These are phyloP conservation scores for Sinocyclocheilus anophthalmus DNA, from an alignment of 2,113 vertebrate genomes.

Conservation along the genomic window DNA sequence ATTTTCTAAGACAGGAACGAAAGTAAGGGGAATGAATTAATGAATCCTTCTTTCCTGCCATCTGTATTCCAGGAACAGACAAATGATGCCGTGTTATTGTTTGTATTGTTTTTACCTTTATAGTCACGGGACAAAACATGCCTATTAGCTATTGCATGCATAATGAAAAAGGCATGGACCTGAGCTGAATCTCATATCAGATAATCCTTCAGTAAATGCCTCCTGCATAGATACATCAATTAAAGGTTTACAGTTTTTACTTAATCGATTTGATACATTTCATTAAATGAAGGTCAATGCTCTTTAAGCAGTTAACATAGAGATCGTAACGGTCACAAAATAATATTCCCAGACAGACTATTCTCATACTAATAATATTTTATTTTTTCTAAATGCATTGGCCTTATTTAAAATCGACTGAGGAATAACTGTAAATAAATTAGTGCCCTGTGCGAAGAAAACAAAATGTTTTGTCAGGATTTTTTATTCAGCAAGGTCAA, in stretches of 20 bases:
- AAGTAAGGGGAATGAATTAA: conserved; percentile 51
- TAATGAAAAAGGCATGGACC: conserved; percentile 45
- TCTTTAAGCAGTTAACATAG: not conserved
- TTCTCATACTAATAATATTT: not conserved
- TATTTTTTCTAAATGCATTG: not conserved
- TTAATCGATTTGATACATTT: not conserved
- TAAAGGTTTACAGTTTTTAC: conserved; percentile 2
- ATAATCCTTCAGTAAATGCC: conserved; percentile 28
- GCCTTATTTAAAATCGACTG: not conserved
- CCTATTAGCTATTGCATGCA: conserved; percentile 31
- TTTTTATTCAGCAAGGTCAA: conserved; percentile 1
- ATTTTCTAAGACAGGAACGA: conserved; percentile 44
- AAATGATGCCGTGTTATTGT: conserved; percentile 45
- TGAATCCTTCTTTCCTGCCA: conserved; percentile 34
- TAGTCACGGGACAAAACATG: conserved; percentile 14
- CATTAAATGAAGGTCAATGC: not conserved
- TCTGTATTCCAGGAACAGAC: conserved; percentile 50
- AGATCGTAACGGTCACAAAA: not conserved
- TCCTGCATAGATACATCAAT: conserved; percentile 18
- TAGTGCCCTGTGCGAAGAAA: not conserved
- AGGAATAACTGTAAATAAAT: not conserved
- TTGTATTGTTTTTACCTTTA: conserved; percentile 21
- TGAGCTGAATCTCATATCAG: conserved; percentile 45
- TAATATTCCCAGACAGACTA: not conserved
- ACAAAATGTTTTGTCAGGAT: not conserved